Evolutionary conservation across 2,113 vertebrate species (phyloP).

Genomic region (Electrona antarctica): DNA sequence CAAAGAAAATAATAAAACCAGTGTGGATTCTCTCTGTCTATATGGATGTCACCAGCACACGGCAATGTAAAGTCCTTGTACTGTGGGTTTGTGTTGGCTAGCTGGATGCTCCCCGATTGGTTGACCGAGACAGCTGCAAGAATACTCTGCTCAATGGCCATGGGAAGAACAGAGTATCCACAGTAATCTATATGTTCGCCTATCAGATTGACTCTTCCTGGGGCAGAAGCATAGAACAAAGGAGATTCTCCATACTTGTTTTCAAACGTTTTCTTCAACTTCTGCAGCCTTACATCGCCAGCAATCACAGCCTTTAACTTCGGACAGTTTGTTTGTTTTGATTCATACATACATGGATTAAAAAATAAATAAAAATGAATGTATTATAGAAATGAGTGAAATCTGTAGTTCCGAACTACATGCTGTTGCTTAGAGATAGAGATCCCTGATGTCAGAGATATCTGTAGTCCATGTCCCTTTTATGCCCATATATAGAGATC

Average conservation of each 20-base stretch:
- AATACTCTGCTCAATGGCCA: conserved; percentile 96
- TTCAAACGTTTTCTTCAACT: conserved; percentile 86
- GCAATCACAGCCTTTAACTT: conserved; percentile 51
- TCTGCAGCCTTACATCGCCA: conserved; percentile 81
- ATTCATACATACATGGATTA: too few species aligned
- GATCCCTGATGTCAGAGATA: too few species aligned
- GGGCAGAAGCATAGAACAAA: conserved; percentile 91
- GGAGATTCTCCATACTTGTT: conserved; percentile 87
- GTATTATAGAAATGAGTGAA: too few species aligned
- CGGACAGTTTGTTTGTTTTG: conserved; percentile 49
- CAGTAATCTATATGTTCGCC: conserved; percentile 98
- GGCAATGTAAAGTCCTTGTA: conserved; percentile 86
- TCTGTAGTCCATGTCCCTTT: too few species aligned
- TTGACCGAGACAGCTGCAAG: conserved; percentile 89
- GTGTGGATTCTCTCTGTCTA: conserved; percentile 88
- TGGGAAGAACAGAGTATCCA: conserved; percentile 95
- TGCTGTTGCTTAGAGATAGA: too few species aligned
- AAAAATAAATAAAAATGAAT: too few species aligned
- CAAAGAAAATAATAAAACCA: conserved; percentile 99
- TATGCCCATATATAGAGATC: too few species aligned
- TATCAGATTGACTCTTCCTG: conserved; percentile 96
- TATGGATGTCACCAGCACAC: conserved; percentile 80
- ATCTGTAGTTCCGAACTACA: too few species aligned
- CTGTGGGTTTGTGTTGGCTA: conserved; percentile 86
- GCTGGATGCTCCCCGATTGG: conserved; percentile 77